Conservation (phyloP, 2,797 vertebrate genomes). For the Buceros bicornis region DNA sequence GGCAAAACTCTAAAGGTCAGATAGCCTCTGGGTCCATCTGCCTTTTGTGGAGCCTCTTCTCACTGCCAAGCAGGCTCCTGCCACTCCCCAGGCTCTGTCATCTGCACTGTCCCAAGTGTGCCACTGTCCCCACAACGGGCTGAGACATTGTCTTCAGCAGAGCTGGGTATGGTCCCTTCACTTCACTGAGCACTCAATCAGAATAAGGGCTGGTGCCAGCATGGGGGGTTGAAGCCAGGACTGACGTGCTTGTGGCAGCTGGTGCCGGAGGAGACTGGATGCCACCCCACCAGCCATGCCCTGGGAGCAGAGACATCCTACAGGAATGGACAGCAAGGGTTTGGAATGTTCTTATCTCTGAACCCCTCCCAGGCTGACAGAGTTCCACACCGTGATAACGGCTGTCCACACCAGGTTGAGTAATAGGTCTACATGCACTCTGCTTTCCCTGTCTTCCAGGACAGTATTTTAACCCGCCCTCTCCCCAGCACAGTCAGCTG, state of each 20-base stretch:
- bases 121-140: background rate
- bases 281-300: background rate
- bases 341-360: background rate
- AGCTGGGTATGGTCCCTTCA: background rate
- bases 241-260: background rate
- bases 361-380: background rate
- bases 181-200: background rate
- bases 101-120: background rate
- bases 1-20: background rate
- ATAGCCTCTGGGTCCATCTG: background rate
- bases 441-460: background rate
- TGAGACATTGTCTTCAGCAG: background rate
- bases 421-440: background rate
- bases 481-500: rapidly evolving
- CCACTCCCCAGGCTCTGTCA: background rate
- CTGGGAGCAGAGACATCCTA: background rate
- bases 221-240: background rate
- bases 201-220: background rate
- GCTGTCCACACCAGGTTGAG: background rate
- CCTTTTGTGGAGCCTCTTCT: background rate
- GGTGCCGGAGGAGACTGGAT: background rate
- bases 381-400: background rate
- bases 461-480: background rate
- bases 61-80: background rate
- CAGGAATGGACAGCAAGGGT: background rate